Percentiles rank a stretch among this genome's conserved stretches.
Conservation (phyloP, 2,797 vertebrate genomes). For the Halcyon smyrnensis region DNA sequence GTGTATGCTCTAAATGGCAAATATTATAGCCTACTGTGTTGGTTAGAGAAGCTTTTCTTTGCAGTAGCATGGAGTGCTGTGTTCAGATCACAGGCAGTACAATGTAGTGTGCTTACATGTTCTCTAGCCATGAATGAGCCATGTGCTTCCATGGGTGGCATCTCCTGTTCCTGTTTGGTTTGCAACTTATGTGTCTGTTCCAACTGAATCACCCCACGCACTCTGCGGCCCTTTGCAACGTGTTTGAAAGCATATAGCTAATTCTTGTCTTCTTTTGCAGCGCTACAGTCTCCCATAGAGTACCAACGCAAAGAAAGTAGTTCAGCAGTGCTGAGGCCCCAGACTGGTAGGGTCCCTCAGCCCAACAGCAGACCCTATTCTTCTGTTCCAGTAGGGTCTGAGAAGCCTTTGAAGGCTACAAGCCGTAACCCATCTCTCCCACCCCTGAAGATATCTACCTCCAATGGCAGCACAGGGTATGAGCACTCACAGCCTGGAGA, state of each 20-base stretch:
- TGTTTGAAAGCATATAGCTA: not conserved
- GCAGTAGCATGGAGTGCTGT: not conserved
- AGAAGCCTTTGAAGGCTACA: conserved; percentile 85
- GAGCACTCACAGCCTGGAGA: conserved; percentile 83
- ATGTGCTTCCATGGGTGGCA: not conserved
- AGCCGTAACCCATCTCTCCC: conserved; percentile 81
- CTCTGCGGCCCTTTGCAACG: not conserved
- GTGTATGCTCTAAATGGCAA: not conserved
- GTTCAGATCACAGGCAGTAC: not conserved
- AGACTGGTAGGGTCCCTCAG: conserved; percentile 81
- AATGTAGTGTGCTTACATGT: accelerated
- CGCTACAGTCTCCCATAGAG: conserved; percentile 95
- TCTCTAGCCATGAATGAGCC: accelerated
- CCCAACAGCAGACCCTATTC: conserved; percentile 82
- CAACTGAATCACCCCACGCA: not conserved
- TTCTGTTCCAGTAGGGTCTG: conserved; percentile 83
- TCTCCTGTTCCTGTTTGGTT: not conserved
- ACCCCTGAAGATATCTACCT: conserved; percentile 90
- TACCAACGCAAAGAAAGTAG: conserved; percentile 91
- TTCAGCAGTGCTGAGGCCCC: conserved; percentile 86
- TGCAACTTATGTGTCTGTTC: accelerated
- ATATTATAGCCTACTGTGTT: not conserved
- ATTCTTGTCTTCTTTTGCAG: conserved; percentile 75
- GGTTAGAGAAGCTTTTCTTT: not conserved
- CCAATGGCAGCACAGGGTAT: conserved; percentile 90